Conservation (phyloP, 2,113 vertebrate species). For the Lepisosteus oculatus region DNA sequence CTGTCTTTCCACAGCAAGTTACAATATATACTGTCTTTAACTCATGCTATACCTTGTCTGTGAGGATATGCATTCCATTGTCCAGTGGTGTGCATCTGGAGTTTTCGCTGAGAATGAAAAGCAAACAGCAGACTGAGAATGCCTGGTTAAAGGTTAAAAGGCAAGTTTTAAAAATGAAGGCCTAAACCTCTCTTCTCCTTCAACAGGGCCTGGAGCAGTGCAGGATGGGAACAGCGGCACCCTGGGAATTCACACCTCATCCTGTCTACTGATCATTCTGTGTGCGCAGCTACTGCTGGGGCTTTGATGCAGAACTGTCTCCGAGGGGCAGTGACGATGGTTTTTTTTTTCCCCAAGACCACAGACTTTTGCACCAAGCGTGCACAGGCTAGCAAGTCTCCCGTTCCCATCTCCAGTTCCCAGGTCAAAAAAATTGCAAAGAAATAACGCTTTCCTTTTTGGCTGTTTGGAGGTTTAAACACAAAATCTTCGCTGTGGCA, state of each 20-base stretch:
- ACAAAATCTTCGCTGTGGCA: background rate
- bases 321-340: constrained; percentile 20
- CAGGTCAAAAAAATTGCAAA: constrained; percentile 31
- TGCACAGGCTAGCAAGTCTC: constrained; percentile 35
- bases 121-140: too few relatives aligned
- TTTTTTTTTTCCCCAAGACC: constrained; percentile 39
- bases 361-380: constrained; percentile 51
- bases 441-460: constrained; percentile 13
- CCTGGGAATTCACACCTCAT: constrained; percentile 53
- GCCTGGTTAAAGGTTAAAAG: too few relatives aligned
- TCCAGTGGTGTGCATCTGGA: too few relatives aligned
- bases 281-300: constrained; percentile 71
- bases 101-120: too few relatives aligned
- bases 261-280: constrained; percentile 71
- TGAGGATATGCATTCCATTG: too few relatives aligned
- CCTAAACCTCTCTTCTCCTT: constrained; percentile 10
- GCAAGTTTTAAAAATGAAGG: too few relatives aligned
- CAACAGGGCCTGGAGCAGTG: constrained; percentile 81
- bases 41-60: too few relatives aligned
- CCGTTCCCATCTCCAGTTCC: constrained; percentile 36
- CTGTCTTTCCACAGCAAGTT: too few relatives aligned
- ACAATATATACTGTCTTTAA: too few relatives aligned
- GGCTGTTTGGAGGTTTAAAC: constrained; percentile 4
- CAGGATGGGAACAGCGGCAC: constrained; percentile 83
- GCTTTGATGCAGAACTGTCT: constrained; percentile 71